Conservation (phyloP, 2,888 invertebrate species). For the Entomobrya multifasciata region DNA sequence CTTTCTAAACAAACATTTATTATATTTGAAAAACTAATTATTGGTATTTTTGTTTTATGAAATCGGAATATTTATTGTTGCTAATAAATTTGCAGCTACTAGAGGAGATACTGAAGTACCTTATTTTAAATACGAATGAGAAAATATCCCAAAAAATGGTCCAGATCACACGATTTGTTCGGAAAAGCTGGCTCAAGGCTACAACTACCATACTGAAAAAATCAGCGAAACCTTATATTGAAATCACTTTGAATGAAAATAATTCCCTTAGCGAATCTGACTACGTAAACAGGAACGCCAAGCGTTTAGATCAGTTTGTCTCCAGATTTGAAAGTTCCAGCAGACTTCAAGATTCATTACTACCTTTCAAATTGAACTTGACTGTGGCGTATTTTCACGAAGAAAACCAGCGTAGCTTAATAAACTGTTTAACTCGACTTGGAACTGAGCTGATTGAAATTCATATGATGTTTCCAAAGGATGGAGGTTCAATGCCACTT, state of each 20-base stretch:
- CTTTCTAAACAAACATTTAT: too few species aligned
- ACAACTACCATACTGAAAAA: too few species aligned
- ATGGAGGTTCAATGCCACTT: neutral
- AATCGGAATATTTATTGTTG: too few species aligned
- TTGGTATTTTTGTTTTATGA: too few species aligned
- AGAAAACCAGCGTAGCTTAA: neutral
- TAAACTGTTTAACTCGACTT: neutral
- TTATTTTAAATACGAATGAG: too few species aligned
- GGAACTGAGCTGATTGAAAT: neutral
- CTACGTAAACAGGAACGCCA: neutral
- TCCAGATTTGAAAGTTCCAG: neutral
- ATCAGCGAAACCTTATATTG: neutral
- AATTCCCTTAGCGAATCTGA: neutral
- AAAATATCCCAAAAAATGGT: too few species aligned
- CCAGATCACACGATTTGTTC: too few species aligned
- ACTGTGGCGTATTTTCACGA: neutral
- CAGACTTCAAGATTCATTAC: neutral
- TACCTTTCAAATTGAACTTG: neutral
- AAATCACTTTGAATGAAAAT: neutral
- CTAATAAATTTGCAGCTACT: too few species aligned
- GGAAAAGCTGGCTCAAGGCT: too few species aligned
- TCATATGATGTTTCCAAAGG: neutral
- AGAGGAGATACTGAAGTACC: too few species aligned
- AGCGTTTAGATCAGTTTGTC: neutral
- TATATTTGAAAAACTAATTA: too few species aligned